Evolutionary conservation across 2,797 vertebrate species (phyloP), one percentile per base, ranked within the genome.

Genomic region (Pampus argenteus): DNA sequence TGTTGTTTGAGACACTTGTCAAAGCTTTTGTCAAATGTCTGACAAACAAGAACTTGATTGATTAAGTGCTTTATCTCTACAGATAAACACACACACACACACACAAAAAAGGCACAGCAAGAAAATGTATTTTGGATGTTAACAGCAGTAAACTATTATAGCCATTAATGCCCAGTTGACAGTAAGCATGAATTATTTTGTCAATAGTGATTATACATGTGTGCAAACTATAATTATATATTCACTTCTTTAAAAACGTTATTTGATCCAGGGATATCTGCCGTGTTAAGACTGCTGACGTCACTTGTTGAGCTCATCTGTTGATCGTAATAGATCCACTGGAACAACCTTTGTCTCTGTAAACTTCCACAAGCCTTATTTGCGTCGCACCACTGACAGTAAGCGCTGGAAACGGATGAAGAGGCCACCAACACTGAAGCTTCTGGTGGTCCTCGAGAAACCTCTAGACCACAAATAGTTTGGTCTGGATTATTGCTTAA

Each of bases 401-500:
- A 69, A 9, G 28, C 40, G 52, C 63, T 6, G 18, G 38, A 56
- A 34, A 28, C 25, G 20, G 65, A 67, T 23, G 56, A 52, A 6
- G 50, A 62, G 80, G 57, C 77, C 79, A 84, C 84, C 73, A 83
- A 81, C 74, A 56, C 51, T 3, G 69, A 69, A 58, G 48, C 73
- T 75, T 71, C 74, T 49, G 71, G 81, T 67, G 74, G 66, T 76
- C 76, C 57, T 20, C 0, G 9, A 71, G 36, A 80, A 78, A 65
- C 60, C 71, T 44, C 60, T 0, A 20, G 10, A 23, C 78, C 86
- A 63, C 84, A 76, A 83, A 85, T 22, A 47, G 65, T 74, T 75
- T 28, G 23, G 14, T 78, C 65, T 64, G 74, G 65, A 38, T 51
- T 73, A 28, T 49, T 25, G 48, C 45, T 54, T 18, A 17, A 18